Evolutionary conservation across 2,113 vertebrate species (phyloP), one percentile per base, ranked within the genome.

Genomic region (Alosa alosa): DNA sequence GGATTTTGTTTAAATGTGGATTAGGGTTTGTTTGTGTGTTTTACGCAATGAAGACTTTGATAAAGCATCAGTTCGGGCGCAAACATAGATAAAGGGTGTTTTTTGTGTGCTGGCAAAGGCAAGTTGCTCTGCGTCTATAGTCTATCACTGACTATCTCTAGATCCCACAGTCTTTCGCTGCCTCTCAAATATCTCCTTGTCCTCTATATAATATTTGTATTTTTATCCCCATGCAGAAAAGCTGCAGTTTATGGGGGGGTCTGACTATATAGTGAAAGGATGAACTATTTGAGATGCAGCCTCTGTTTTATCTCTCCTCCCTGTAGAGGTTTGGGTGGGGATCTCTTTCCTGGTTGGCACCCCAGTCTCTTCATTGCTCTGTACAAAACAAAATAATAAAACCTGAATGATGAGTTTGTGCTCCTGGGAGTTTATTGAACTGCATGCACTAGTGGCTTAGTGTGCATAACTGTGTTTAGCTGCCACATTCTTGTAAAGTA

Each of bases 331-430:
- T 36, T 4, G 36, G 13, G 31, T 36, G 25, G 72, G 31, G 72
- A 25, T 9, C 64, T 39, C 31, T 13, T 10, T 72, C 31, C 72
- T 78, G 25, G 31, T 78, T 36, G 8, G 9, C 64, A 31, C 64
- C 64, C 36, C 64, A 0, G 25, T 39, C 36, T 78, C 72, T 78
- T 78, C 36, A 36, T 72, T 13, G n/a, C 64, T 72, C 64, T 72
- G 64, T 72, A 72, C 64, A 72, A 72, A 72, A 72, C 64, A 72
- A 72, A 72, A 72, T 60, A 60, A 60, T 72, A 72, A 72, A 72
- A 36, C 64, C 64, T 72, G 64, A 72, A 72, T 36, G 64, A 72
- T 36, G 64, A 72, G 64, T 22, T 6, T 60, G 52, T 18, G 17
- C 25, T 13, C 25, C 64, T 11, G 6, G 9, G 8, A 25, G 7